phyloP scores from a whole-genome alignment of 2,113 vertebrate genomes.

The Lampris incognitus region DNA sequence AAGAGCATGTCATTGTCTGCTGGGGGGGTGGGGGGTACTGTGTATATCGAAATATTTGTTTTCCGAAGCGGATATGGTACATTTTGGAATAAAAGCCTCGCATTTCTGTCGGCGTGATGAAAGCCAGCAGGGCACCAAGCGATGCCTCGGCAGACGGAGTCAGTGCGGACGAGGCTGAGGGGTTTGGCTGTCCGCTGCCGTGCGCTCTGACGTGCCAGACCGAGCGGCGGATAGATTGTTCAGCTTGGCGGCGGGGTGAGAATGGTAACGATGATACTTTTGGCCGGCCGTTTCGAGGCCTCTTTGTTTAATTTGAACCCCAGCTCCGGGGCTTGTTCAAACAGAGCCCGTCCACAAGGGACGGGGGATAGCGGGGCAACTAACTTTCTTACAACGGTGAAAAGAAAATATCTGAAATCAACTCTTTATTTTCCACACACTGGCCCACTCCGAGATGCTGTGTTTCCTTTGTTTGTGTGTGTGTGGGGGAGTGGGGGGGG shows the following conservation, averaged over 20 bases:
- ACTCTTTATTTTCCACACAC: constrained; percentile 29
- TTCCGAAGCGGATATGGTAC: constrained; percentile 15
- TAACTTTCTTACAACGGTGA: constrained; percentile 28
- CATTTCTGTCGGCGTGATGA: constrained; percentile 45
- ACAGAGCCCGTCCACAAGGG: constrained; percentile 47
- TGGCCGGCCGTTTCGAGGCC: constrained; percentile 55
- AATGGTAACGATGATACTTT: constrained; percentile 77
- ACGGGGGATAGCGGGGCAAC: constrained; percentile 37
- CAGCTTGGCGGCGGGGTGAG: constrained; percentile 59
- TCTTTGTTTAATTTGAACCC: constrained; percentile 74
- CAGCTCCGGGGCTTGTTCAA: constrained; percentile 62
- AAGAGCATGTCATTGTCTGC: too few species aligned
- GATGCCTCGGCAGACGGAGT: constrained; percentile 48
- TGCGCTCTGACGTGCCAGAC: constrained; percentile 70
- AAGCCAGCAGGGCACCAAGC: constrained; percentile 53
- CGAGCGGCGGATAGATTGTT: constrained; percentile 72
- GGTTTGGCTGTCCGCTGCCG: constrained; percentile 56
- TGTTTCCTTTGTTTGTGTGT: constrained; percentile 2
- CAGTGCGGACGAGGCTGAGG: constrained; percentile 29
- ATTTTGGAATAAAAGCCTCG: constrained; percentile 44
- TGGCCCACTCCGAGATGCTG: constrained; percentile 22
- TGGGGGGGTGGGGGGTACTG: too few species aligned
- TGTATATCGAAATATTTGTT: constrained; percentile 5
- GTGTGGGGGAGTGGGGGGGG: neutral
- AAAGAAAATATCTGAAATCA: constrained; percentile 59